Evolutionary conservation across 2,888 invertebrate genomes (phyloP), one percentile per base, ranked within the genome.

Genomic region (Cloeon dipterum): DNA sequence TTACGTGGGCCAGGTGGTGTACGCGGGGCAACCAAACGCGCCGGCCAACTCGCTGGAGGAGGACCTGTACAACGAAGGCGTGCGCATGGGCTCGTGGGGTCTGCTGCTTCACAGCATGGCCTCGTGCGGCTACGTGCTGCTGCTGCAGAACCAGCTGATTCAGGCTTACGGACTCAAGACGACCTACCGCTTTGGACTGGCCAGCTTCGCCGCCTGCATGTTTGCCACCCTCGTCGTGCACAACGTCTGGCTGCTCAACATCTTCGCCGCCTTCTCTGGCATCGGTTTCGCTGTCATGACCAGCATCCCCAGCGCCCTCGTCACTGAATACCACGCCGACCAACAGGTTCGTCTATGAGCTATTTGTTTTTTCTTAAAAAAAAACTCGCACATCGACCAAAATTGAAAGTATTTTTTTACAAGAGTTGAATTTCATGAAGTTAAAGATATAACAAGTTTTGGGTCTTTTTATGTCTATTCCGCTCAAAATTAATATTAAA

Each of bases 1-100:
- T 40, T 51, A 47, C 42, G 48, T 52, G n/a, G 51, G 49, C 5
- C 49, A 50, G 39, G 47, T 47, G 11, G 46, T 51, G 19, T 52
- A 47, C 39, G 43, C 42, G 18, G 51, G 51, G 2, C 40, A 44
- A 32, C 51, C 51, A 1, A 44, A 46, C 38, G 48, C 46, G 20
- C 36, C 32, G 16, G 41, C 40, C 14, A 40, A 39, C 5, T 35
- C 43, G 2, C 19, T 36, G 7, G 45, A 42, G 13, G 44, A 45
- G 25, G 33, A 36, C 20, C 37, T 44, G 10, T 52, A 51, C 40
- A 50, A 52, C 41, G 46, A 47, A 36, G 51, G 51, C 11, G 49
- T 52, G 5, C 41, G 49, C 16, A 49, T 49, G 47, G 51, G 50
- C 5, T 49, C 49, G 14, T 48, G 46, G 45, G 50, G 50, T 3